Evolutionary conservation across 2,888 invertebrate species (phyloP).

Genomic region (Syrphus vitripennis): DNA sequence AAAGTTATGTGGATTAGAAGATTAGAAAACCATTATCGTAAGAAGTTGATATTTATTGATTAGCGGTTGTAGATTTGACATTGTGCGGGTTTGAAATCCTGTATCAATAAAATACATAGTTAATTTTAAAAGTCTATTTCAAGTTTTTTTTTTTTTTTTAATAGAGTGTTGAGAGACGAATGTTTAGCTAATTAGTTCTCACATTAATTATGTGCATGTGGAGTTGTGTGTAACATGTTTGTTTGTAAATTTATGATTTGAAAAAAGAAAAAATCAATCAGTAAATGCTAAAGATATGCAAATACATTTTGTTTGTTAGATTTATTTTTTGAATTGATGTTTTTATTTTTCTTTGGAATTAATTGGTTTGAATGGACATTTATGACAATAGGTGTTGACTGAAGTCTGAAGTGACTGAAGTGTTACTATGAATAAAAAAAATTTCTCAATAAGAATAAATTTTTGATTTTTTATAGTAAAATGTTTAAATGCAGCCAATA

Average conservation of each 20-base stretch:
- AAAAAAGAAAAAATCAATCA: neutral
- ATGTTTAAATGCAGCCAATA: too few species aligned
- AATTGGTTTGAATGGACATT: neutral
- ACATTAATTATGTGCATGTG: slow-evolving; percentile 32
- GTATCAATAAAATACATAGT: slow-evolving; percentile 23
- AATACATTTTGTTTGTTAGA: neutral
- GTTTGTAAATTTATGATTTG: neutral
- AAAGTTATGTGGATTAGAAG: neutral
- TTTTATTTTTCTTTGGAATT: neutral
- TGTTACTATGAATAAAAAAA: too few species aligned
- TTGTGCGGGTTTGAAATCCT: neutral
- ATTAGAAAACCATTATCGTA: slow-evolving; percentile 43
- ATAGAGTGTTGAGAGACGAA: slow-evolving; percentile 40
- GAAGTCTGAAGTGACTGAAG: too few species aligned
- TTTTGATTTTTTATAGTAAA: too few species aligned
- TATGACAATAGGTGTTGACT: too few species aligned
- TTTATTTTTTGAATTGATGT: neutral
- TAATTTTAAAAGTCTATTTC: slow-evolving; percentile 8
- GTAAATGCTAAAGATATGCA: neutral
- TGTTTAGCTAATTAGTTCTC: slow-evolving; percentile 42
- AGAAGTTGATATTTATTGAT: slow-evolving; percentile 50
- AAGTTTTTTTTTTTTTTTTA: slow-evolving; percentile 3
- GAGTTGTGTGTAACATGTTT: slow-evolving; percentile 9
- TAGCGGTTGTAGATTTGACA: slow-evolving; percentile 28
- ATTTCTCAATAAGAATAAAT: too few species aligned